These are phyloP conservation scores for Coptodon bakossiorum DNA, from an alignment of 2,113 vertebrate species.

Conservation along the genomic window DNA sequence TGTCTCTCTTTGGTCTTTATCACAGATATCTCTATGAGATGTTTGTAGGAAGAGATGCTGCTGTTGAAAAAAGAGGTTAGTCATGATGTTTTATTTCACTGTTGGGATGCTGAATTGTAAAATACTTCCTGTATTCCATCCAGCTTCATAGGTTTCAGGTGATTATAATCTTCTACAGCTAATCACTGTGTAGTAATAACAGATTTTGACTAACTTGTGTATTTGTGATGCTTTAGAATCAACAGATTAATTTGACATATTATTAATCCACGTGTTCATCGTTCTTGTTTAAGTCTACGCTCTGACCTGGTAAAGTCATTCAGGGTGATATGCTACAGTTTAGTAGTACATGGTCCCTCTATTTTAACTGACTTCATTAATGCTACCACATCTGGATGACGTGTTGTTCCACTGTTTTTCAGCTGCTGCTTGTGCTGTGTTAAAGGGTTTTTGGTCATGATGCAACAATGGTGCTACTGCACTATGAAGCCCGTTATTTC, in stretches of 20 bases:
- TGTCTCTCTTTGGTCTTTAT: background rate
- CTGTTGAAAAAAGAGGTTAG: background rate
- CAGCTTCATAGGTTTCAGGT: background rate
- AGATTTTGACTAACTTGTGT: background rate
- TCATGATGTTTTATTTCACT: background rate
- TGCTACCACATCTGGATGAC: background rate
- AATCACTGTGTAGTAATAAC: background rate
- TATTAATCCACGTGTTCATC: background rate
- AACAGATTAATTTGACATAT: background rate
- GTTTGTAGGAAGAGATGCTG: slow-evolving; percentile 17
- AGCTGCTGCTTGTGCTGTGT: background rate
- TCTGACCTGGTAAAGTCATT: background rate
- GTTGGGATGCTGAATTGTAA: background rate
- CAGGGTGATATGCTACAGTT: background rate
- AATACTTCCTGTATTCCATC: background rate
- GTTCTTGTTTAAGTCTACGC: background rate
- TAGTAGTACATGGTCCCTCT: background rate
- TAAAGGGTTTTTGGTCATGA: background rate
- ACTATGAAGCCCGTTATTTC: background rate
- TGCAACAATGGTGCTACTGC: background rate
- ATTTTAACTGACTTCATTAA: background rate
- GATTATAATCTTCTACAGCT: background rate
- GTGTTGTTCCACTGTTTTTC: background rate
- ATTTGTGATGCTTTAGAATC: background rate
- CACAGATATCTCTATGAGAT: slow-evolving; percentile 8